Evolutionary conservation across 2,113 vertebrate species (phyloP), one percentile per base, ranked within the genome.

Genomic region (Myxocyprinus asiaticus): DNA sequence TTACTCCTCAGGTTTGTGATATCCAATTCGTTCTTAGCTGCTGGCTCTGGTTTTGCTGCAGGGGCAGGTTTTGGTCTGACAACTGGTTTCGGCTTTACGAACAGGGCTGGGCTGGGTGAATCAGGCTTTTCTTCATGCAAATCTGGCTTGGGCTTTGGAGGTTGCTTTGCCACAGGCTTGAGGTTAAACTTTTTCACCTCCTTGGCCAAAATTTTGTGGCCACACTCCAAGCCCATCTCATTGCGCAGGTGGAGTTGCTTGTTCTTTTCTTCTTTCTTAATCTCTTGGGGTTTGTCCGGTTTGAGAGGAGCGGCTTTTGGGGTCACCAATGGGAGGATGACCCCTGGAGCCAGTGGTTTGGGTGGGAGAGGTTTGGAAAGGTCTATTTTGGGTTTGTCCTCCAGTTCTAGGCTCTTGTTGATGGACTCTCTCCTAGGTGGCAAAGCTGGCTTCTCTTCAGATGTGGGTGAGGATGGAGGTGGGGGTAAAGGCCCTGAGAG

Each of bases 151-250:
- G 94, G 87, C 78, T 95, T 99, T 0, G 90, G 87, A 17, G 93
- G 95, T 61, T 96, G 94, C 81, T 95, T 97, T 48, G 95, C 90
- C 14, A 97, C 91, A 4, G 96, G 98, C 50, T 98, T 95, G 47
- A 99, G 93, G 82, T 96, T 96, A 68, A 97, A 96, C 86, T 97
- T 99, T 87, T 96, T 98, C 55, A 99, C 95, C 81, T 98, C 98
- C 85, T 97, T 98, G 87, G 94, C 96, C 0, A 95, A 92, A 10
- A 99, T 85, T 80, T 98, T 99, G 88, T 98, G 97, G 53, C 97
- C 97, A 14, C 96, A 97, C 85, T 99, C 98, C 59, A 99, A 90
- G 0, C 98, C 98, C 96, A 98, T 98, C 89, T 99, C 97, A 0
- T 98, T 99, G 59, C 92, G 95, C 78, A 96, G 91, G 66, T 93